Evolutionary conservation across 2,113 vertebrate genomes (phyloP).

Genomic region (Tychaedon coryphoeus): DNA sequence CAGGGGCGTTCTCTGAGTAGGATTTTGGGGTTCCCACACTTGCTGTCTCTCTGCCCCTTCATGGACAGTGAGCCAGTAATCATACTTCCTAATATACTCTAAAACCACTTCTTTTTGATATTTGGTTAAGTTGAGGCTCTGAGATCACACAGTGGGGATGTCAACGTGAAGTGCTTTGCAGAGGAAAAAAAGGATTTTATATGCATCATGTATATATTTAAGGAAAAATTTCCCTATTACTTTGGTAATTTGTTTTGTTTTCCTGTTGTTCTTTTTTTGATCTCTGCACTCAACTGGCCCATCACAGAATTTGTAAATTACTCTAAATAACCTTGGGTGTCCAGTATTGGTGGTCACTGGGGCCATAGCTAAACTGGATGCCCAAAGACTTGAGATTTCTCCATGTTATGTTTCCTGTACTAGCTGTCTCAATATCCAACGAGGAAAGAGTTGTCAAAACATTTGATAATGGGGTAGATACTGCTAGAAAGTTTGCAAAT

Average conservation of each 20-base stretch:
- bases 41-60: not conserved
- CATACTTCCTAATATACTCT: not conserved
- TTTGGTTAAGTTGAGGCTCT: not conserved
- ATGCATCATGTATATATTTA: not conserved
- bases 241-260: not conserved
- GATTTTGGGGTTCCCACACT: not conserved
- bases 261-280: not conserved
- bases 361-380: not conserved
- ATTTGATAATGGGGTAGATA: not conserved
- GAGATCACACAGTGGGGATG: not conserved
- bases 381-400: not conserved
- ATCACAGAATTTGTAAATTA: not conserved
- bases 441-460: not conserved
- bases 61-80: not conserved
- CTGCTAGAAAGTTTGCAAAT: not conserved
- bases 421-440: not conserved
- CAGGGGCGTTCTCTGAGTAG: not conserved
- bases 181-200: not conserved
- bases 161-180: not conserved
- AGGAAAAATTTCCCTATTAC: not conserved
- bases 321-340: not conserved
- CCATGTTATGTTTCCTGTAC: not conserved
- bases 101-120: not conserved
- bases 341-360: not conserved
- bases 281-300: fast-evolving